Evolutionary conservation across 2,888 invertebrate species (phyloP).

Genomic region (Petrolisthes cinctipes): DNA sequence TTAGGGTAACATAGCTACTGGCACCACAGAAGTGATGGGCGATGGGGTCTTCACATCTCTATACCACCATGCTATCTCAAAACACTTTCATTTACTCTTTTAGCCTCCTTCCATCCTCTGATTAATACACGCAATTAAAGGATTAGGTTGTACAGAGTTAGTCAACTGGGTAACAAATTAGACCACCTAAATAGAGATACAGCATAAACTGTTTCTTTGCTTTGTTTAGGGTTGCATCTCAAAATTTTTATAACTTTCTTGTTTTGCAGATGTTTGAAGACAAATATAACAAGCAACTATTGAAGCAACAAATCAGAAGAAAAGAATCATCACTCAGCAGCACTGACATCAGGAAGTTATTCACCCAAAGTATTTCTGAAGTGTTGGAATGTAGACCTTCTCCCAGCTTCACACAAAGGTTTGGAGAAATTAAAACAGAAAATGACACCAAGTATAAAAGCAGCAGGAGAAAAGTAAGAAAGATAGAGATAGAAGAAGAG

Average conservation of each 20-base stretch:
- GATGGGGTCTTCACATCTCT: no score
- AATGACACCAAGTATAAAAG: slow-evolving; percentile 8
- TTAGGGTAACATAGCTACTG: no score
- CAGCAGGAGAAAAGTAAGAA: slow-evolving; percentile 23
- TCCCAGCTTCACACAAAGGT: background rate
- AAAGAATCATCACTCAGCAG: slow-evolving; percentile 34
- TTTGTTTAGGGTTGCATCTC: background rate
- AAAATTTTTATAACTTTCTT: background rate
- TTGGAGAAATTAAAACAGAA: slow-evolving; percentile 17
- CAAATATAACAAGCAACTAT: slow-evolving; percentile 31
- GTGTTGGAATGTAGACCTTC: slow-evolving; percentile 28
- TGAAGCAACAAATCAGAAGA: slow-evolving; percentile 26
- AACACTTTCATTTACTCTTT: no score
- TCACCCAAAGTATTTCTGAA: slow-evolving; percentile 51
- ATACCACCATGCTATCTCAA: no score
- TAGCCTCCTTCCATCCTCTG: no score
- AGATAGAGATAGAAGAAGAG: slow-evolving; percentile 36
- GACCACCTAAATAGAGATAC: no score
- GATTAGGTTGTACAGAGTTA: no score
- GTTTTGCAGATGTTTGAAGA: slow-evolving; percentile 23
- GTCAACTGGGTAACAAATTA: no score
- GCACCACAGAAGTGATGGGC: no score
- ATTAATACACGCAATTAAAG: no score
- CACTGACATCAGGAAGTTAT: slow-evolving; percentile 50
- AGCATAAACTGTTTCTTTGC: no score